phyloP scores from a whole-genome alignment of 2,113 vertebrate genomes.

The Entelurus aequoreus region DNA sequence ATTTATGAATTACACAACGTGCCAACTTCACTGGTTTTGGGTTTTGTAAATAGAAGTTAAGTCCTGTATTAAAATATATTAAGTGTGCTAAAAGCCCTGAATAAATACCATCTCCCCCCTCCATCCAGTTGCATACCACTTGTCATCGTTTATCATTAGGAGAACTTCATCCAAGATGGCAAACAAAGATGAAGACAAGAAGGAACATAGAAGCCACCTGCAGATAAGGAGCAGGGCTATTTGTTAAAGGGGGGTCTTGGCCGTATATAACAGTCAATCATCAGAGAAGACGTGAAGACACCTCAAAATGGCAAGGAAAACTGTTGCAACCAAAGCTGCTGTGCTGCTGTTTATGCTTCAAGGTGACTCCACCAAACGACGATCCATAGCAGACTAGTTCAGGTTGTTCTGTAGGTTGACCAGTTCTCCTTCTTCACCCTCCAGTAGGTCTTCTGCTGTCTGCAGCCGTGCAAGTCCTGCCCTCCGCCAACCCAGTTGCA shows the following conservation, averaged over 20 bases:
- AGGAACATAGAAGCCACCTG: constrained; percentile 33
- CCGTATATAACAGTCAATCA: constrained; percentile 20
- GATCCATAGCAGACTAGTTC: not conserved
- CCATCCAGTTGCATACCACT: constrained; percentile 19
- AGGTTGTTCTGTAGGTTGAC: too few species aligned
- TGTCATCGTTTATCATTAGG: constrained; percentile 51
- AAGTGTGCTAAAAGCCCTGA: not conserved
- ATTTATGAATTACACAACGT: too few species aligned
- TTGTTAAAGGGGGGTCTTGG: constrained; percentile 29
- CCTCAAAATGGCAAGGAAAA: constrained; percentile 32
- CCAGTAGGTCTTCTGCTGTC: constrained; percentile 19
- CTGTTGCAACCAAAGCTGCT: not conserved
- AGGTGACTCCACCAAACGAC: constrained; percentile 19
- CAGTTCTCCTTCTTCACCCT: not conserved
- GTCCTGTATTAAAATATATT: too few species aligned
- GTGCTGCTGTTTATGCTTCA: constrained; percentile 24
- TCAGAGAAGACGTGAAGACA: not conserved
- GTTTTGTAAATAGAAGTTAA: too few species aligned
- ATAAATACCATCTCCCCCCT: not conserved
- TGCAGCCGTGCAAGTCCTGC: constrained; percentile 28
- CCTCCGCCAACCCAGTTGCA: constrained; percentile 39
- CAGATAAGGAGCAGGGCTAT: constrained; percentile 44
- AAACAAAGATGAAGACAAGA: constrained; percentile 26
- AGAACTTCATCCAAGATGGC: constrained; percentile 22
- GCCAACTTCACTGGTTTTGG: too few species aligned